Evolutionary conservation across 2,113 vertebrate species (phyloP).

Genomic region (Bubo scandiacus): DNA sequence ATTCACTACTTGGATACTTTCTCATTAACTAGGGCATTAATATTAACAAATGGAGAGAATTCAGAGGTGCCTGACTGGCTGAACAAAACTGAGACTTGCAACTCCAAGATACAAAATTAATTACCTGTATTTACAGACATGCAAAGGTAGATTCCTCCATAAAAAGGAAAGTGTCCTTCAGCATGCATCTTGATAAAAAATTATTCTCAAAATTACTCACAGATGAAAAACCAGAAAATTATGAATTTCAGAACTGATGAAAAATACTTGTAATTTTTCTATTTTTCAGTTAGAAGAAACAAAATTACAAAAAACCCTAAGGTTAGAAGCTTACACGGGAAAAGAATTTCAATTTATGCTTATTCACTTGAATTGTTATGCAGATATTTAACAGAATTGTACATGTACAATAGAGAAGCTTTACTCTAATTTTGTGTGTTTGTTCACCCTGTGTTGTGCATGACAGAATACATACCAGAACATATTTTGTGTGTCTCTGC

Average conservation of each 20-base stretch:
- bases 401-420: neutral
- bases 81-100: neutral
- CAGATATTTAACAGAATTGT: neutral
- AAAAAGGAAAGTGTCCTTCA: neutral
- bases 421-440: neutral
- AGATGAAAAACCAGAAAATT: neutral
- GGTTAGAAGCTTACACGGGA: neutral
- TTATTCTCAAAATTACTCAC: neutral
- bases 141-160: neutral
- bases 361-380: neutral
- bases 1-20: neutral
- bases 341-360: neutral
- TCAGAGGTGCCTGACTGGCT: neutral
- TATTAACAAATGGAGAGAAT: neutral
- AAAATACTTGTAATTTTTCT: neutral
- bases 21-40: neutral
- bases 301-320: rapidly evolving
- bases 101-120: neutral
- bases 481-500: neutral
- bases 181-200: neutral
- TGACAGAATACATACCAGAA: neutral
- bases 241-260: neutral
- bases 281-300: neutral
- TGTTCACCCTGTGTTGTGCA: neutral
- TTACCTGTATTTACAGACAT: neutral